A percentile compares a stretch with the other conserved stretches of the same genome.
phyloP scores from a whole-genome alignment of 2,888 invertebrate species.

The Noctuana brunneofusca region DNA sequence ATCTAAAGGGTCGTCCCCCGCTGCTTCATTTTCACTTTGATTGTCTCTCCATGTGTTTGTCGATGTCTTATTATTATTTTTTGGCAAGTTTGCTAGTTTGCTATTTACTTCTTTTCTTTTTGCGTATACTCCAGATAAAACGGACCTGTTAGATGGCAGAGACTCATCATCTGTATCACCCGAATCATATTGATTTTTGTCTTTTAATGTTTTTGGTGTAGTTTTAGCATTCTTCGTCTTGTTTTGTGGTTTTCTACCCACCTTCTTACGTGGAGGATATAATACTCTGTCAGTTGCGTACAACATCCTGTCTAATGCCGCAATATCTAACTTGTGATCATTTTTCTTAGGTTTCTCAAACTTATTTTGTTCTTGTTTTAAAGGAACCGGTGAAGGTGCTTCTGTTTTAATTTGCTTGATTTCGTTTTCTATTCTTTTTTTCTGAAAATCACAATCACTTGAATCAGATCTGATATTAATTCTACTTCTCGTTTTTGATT shows the following conservation, averaged over 20 bases:
- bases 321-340: slow-evolving; percentile 78
- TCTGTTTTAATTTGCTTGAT: slow-evolving; percentile 76
- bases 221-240: slow-evolving; percentile 65
- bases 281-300: slow-evolving; percentile 89
- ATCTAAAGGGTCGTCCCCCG: slow-evolving; percentile 82
- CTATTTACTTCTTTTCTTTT: slow-evolving; percentile 78
- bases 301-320: slow-evolving; percentile 86
- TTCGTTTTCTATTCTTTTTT: slow-evolving; percentile 73
- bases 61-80: slow-evolving; percentile 65
- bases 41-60: slow-evolving; percentile 73
- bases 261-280: slow-evolving; percentile 90
- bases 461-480: slow-evolving; percentile 76
- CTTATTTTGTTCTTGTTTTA: slow-evolving; percentile 73
- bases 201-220: slow-evolving; percentile 68
- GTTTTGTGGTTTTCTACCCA: slow-evolving; percentile 84
- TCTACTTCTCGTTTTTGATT: slow-evolving; percentile 71
- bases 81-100: slow-evolving; percentile 68
- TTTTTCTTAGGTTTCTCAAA: slow-evolving; percentile 68
- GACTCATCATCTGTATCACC: slow-evolving; percentile 70
- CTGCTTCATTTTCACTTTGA: slow-evolving; percentile 79
- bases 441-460: slow-evolving; percentile 74
- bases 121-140: slow-evolving; percentile 77
- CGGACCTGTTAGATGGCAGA: slow-evolving; percentile 63
- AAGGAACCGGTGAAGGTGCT: slow-evolving; percentile 73
- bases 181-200: slow-evolving; percentile 76